Percentiles rank a stretch among this genome's conserved stretches.
Conservation (phyloP, 2,113 vertebrate genomes). For the Tamias sibiricus region DNA sequence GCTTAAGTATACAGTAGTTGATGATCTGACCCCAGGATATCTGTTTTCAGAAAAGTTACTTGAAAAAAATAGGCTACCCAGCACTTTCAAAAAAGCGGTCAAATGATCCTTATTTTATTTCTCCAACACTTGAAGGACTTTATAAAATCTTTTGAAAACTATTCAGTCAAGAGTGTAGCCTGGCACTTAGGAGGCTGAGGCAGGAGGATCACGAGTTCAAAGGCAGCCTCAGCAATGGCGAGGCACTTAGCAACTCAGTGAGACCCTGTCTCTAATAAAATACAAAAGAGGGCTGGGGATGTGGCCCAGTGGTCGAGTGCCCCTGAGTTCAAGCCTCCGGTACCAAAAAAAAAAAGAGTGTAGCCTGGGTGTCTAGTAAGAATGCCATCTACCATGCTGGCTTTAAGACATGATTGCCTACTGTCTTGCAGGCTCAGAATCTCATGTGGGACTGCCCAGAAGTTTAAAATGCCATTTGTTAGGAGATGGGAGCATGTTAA, state of each 20-base stretch:
- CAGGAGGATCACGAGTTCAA: too few relatives aligned
- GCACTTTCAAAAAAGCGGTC: conserved; percentile 40
- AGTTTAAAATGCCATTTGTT: not conserved
- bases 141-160: conserved; percentile 32
- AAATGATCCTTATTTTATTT: conserved; percentile 25
- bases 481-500: not conserved
- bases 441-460: not conserved
- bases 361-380: not conserved
- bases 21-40: not conserved
- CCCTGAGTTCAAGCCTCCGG: too few relatives aligned
- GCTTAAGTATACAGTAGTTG: not conserved
- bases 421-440: not conserved
- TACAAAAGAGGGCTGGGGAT: too few relatives aligned
- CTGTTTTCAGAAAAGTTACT: not conserved
- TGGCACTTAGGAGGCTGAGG: too few relatives aligned
- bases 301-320: too few relatives aligned
- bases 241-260: too few relatives aligned
- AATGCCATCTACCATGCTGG: not conserved
- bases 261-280: too few relatives aligned
- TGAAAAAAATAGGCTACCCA: not conserved
- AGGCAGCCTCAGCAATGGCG: too few relatives aligned
- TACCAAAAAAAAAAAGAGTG: too few relatives aligned
- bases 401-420: not conserved
- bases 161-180: not conserved
- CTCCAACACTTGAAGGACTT: not conserved